A percentile compares a stretch with the other conserved stretches of the same genome.
These are phyloP conservation scores for Microcebus ravelobensis DNA, from an alignment of 2,113 vertebrate species.

Conservation along the genomic window DNA sequence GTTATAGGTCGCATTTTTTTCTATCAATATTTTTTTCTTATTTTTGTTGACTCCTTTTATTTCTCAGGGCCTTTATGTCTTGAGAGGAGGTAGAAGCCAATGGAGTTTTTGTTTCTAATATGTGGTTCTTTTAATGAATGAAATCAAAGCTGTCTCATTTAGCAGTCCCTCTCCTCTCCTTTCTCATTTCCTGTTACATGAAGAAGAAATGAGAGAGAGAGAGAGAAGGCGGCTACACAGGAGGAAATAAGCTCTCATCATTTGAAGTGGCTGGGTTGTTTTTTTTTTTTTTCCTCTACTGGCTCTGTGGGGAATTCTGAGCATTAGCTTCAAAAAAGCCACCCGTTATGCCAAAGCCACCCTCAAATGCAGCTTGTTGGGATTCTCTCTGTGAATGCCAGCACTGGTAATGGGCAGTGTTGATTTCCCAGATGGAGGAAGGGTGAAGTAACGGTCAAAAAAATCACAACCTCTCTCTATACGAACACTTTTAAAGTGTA, in stretches of 20 bases:
- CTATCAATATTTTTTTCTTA: background rate
- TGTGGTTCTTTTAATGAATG: conserved; percentile 30
- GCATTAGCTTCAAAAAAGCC: conserved; percentile 25
- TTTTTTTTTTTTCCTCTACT: background rate
- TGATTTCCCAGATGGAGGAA: background rate
- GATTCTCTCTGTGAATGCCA: background rate
- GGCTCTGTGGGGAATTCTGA: conserved; percentile 30
- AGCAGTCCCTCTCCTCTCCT: background rate
- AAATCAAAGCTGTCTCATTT: background rate
- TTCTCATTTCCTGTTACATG: background rate
- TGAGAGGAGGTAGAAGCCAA: background rate
- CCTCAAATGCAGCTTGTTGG: conserved; percentile 44
- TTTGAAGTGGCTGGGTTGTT: background rate
- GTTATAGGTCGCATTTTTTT: background rate
- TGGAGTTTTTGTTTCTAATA: background rate
- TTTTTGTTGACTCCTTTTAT: background rate
- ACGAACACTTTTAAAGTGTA: background rate
- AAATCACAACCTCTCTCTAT: background rate
- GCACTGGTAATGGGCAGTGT: background rate
- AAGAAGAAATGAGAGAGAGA: background rate
- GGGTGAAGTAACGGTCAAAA: background rate
- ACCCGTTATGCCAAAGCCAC: background rate
- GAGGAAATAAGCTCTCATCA: background rate
- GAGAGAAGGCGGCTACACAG: background rate
- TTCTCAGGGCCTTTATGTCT: conserved; percentile 18